Evolutionary conservation across 1,140 invertebrate species (phyloP).

Genomic region (Rhagoletis pomonella): DNA sequence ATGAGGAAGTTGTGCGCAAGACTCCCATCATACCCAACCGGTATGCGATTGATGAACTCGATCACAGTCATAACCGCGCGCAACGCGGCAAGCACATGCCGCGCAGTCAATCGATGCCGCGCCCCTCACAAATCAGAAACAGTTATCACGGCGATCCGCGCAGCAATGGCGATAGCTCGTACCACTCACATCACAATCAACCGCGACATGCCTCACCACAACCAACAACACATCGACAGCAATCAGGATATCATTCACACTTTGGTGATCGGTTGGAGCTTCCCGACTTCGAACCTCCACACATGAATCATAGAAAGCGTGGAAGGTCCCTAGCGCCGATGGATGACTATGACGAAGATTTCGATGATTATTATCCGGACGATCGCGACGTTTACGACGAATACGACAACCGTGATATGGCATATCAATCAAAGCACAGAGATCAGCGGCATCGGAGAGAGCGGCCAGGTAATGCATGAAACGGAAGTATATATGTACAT

Average conservation of each 20-base stretch:
- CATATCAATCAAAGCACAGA: not conserved
- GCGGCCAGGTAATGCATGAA: conserved; percentile 24
- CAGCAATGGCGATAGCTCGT: conserved; percentile 34
- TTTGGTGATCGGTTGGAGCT: conserved; percentile 69
- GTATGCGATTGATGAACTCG: conserved; percentile 80
- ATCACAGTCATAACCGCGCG: conserved; percentile 59
- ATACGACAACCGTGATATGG: conserved; percentile 60
- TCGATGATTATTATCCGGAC: conserved; percentile 62
- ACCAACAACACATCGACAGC: conserved; percentile 60
- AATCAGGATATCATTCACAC: conserved; percentile 58
- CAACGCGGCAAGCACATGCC: conserved; percentile 54
- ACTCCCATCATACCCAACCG: conserved; percentile 83
- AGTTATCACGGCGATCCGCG: conserved; percentile 19
- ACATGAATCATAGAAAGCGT: conserved; percentile 37
- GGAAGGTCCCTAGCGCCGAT: conserved; percentile 50
- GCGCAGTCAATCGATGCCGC: conserved; percentile 71
- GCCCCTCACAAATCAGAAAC: conserved; percentile 65
- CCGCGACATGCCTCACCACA: conserved; percentile 45
- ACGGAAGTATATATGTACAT: too few relatives aligned
- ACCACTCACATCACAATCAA: conserved; percentile 40
- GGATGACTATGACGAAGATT: conserved; percentile 60
- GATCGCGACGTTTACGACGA: conserved; percentile 66
- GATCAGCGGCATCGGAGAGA: conserved; percentile 32
- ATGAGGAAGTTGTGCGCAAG: conserved; percentile 74
- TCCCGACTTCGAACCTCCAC: conserved; percentile 61